Evolutionary conservation across 2,888 invertebrate genomes (phyloP).

Genomic region (Vesta saturnalis): DNA sequence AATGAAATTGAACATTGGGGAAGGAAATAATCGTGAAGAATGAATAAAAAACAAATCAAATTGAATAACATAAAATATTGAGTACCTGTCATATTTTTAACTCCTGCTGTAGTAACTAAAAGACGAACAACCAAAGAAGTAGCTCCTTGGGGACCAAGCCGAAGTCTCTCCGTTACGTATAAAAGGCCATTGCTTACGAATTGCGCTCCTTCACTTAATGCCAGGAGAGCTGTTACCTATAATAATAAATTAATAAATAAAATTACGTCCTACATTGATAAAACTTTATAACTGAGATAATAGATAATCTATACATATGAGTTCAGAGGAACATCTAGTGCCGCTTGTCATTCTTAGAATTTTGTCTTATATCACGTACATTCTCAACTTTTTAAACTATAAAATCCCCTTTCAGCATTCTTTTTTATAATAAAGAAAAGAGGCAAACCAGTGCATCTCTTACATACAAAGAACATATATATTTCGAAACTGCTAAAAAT

Average conservation of each 20-base stretch:
- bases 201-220: constrained; percentile 72
- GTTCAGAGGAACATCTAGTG: no score
- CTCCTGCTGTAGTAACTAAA: constrained; percentile 70
- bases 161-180: constrained; percentile 71
- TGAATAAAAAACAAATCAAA: background rate
- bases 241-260: constrained; percentile 26
- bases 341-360: background rate
- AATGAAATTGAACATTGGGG: no score
- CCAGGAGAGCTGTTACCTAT: constrained; percentile 72
- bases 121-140: constrained; percentile 73
- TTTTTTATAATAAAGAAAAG: background rate
- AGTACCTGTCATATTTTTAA: constrained; percentile 73
- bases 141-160: constrained; percentile 73
- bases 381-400: background rate
- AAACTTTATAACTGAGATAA: no score
- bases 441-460: constrained; percentile 9
- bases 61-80: constrained; percentile 36
- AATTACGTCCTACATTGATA: background rate
- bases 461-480: constrained; percentile 19
- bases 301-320: no score
- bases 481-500: constrained; percentile 21
- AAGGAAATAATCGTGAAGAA: no score
- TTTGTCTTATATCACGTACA: background rate
- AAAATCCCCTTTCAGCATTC: background rate
- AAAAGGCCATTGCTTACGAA: constrained; percentile 73